phyloP scores from a whole-genome alignment of 2,113 vertebrate genomes.

The Neogobius melanostomus region DNA sequence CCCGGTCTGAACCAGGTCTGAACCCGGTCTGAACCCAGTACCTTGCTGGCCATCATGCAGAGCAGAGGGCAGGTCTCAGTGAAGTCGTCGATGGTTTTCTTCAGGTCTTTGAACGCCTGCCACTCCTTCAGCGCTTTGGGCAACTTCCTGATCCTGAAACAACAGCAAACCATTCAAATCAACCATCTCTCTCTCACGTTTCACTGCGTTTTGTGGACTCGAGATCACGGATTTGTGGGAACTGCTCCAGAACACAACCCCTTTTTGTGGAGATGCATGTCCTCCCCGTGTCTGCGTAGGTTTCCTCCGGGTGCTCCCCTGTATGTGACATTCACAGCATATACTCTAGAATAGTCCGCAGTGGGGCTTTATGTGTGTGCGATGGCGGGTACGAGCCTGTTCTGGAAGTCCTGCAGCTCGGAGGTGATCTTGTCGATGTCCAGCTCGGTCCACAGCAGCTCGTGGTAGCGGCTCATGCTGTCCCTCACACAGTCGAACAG shows the following conservation, averaged over 20 bases:
- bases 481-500: constrained; percentile 77
- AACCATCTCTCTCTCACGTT: too few species aligned
- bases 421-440: constrained; percentile 80
- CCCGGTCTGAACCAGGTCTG: neutral
- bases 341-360: too few species aligned
- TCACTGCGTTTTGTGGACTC: too few species aligned
- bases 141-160: constrained; percentile 78
- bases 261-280: too few species aligned
- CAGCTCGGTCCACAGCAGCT: constrained; percentile 80
- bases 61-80: constrained; percentile 82
- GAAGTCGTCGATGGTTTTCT: constrained; percentile 84
- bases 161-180: neutral
- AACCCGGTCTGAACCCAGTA: constrained; percentile 22
- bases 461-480: constrained; percentile 72
- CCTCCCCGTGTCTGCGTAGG: too few species aligned
- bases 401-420: constrained; percentile 85
- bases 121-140: constrained; percentile 83
- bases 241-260: too few species aligned
- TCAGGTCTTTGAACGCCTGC: constrained; percentile 83
- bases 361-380: too few species aligned
- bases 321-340: too few species aligned
- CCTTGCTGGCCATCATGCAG: constrained; percentile 85
- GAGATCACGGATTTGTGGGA: too few species aligned
- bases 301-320: too few species aligned
- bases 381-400: constrained; percentile 55